Base-by-base conservation (phyloP, 1,140 invertebrate species). In the Agrilus planipennis region DNA sequence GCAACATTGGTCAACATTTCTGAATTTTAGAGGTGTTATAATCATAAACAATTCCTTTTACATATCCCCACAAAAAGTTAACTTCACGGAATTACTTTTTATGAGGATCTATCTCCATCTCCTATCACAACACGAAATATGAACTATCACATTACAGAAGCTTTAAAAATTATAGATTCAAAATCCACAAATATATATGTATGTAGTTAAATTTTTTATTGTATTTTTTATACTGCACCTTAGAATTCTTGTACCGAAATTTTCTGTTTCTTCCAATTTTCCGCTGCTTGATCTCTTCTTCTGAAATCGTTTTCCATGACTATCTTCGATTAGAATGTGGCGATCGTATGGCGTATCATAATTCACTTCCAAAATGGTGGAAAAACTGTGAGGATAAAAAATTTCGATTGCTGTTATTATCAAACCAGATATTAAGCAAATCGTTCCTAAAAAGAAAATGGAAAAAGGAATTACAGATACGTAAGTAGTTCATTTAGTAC, bases 331-430 rank as follows among this genome's bases (percentile, higher is more conserved):
- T 15, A 91, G 89, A 14, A 90, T 85, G 58, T 92, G 88, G 21
- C 87, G 68, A 59, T 92, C 88, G 48, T 91, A 92, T 0, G 89
- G 89, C 1, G 89, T 93, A 54, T 89, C 89, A 56, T 91, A 92
- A 62, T 94, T 88, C 11, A 94, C 86, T 59, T 94, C 89, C 27
- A 94, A 62, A 36, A 92, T 84, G 0, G 89, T 92, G 10, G 88
- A 89, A 65, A 93, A 94, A 50, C 81, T 79, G 61, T 92, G 84
- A 6, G 89, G 89, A 64, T 81, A 91, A 19, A 89, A 73, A 52
- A 88, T 68, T 58, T 93, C 89, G 16, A 91, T 71, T 0, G 77
- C 72, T 2, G 85, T 79, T 41, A 91, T 86, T 15, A 86, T 60
- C 2, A 83, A 58, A 2, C 89, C 89, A 1, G 76, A 72, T 16